Evolutionary conservation across 2,888 invertebrate genomes (phyloP).

Genomic region (Sesia bembeciformis): DNA sequence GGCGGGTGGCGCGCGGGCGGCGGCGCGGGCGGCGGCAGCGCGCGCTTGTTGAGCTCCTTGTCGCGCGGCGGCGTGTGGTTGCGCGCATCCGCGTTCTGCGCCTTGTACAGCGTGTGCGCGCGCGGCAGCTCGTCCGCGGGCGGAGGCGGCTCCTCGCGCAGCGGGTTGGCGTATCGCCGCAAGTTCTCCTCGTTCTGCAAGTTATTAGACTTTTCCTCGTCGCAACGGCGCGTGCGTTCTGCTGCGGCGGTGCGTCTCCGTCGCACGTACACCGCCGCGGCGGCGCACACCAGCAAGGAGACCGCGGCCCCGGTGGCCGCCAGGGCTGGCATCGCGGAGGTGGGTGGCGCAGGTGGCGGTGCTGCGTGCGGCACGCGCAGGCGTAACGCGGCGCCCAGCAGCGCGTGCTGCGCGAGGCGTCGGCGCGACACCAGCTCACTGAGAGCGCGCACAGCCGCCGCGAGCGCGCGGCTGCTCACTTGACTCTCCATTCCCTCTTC

Average conservation of each 20-base stretch:
- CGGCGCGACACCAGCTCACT: slow-evolving; percentile 52
- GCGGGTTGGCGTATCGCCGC: slow-evolving; percentile 85
- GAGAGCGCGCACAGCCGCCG: slow-evolving; percentile 48
- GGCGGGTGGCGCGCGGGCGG: slow-evolving; percentile 23
- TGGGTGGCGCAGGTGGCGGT: slow-evolving; percentile 68
- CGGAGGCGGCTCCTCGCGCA: slow-evolving; percentile 74
- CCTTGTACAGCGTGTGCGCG: slow-evolving; percentile 84
- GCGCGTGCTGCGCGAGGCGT: slow-evolving; percentile 48
- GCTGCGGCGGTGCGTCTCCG: slow-evolving; percentile 58
- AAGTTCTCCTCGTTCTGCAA: slow-evolving; percentile 93
- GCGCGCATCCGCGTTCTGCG: slow-evolving; percentile 87
- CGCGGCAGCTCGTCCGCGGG: slow-evolving; percentile 66
- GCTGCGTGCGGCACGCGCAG: slow-evolving; percentile 36
- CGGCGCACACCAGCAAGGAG: slow-evolving; percentile 36
- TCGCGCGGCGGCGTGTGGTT: slow-evolving; percentile 86
- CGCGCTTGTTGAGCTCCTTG: slow-evolving; percentile 86
- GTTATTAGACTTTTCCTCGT: slow-evolving; percentile 93
- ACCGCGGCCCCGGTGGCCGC: slow-evolving; percentile 17
- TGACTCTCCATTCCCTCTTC: slow-evolving; percentile 41
- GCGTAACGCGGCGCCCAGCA: slow-evolving; percentile 52
- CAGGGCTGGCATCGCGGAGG: slow-evolving; percentile 18
- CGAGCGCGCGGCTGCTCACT: slow-evolving; percentile 30
- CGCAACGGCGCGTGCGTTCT: slow-evolving; percentile 78
- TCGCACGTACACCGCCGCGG: slow-evolving; percentile 30
- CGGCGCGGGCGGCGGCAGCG: slow-evolving; percentile 58